Percentiles rank a stretch among this genome's conserved stretches.
Evolutionary conservation across 2,797 vertebrate species (phyloP).

Genomic region (Limosa lapponica): DNA sequence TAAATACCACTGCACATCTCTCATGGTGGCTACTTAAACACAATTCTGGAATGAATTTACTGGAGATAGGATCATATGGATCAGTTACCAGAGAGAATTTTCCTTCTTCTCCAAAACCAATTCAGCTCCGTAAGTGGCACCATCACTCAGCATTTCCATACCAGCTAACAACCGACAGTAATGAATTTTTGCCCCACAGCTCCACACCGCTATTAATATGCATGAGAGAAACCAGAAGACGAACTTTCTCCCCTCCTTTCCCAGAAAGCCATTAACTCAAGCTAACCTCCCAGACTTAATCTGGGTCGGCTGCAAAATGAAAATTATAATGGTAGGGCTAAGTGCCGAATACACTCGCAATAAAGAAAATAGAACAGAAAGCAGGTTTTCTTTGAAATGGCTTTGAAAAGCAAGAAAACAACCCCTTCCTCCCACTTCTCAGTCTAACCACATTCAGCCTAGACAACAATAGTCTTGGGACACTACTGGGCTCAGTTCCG

Average conservation of each 20-base stretch:
- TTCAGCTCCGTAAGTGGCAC: background rate
- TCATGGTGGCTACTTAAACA: background rate
- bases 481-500: background rate
- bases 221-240: background rate
- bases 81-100: background rate
- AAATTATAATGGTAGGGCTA: background rate
- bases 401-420: background rate
- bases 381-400: background rate
- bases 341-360: background rate
- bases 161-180: background rate
- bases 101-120: constrained; percentile 5
- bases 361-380: constrained; percentile 18
- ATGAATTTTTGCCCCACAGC: background rate
- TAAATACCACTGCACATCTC: background rate
- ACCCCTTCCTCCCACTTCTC: background rate
- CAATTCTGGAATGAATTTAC: background rate
- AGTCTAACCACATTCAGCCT: background rate
- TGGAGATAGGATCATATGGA: background rate
- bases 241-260: background rate
- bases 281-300: background rate
- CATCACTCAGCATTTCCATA: background rate
- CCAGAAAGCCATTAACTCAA: constrained; percentile 41
- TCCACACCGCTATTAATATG: background rate
- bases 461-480: background rate
- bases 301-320: background rate